These are phyloP conservation scores for Eumeta japonica DNA, from an alignment of 1,140 invertebrate species.

Conservation along the genomic window DNA sequence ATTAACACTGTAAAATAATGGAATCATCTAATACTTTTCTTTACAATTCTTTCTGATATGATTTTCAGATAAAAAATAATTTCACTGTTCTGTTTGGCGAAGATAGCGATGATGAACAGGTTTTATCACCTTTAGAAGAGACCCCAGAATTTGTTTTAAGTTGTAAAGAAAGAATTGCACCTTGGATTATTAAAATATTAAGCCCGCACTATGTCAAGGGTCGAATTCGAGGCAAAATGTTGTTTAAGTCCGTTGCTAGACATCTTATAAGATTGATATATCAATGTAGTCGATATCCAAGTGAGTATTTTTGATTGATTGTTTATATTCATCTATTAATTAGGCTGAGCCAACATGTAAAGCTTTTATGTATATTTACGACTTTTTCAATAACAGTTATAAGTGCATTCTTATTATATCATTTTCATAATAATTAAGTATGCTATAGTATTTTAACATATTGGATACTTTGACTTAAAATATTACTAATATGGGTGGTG, in stretches of 20 bases:
- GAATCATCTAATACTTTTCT: too few species aligned
- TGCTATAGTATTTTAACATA: too few species aligned
- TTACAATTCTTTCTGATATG: too few species aligned
- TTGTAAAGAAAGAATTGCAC: slow-evolving; percentile 49
- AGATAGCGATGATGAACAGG: slow-evolving; percentile 46
- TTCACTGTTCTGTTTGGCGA: slow-evolving; percentile 43
- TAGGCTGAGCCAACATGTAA: too few species aligned
- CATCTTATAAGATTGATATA: slow-evolving; percentile 48
- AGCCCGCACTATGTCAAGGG: slow-evolving; percentile 43
- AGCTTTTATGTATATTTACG: too few species aligned
- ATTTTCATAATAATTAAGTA: too few species aligned
- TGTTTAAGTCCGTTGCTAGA: slow-evolving; percentile 41
- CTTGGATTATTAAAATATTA: slow-evolving; percentile 41
- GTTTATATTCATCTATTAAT: background rate
- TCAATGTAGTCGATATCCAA: slow-evolving; percentile 48
- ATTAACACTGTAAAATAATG: too few species aligned
- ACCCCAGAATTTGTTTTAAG: slow-evolving; percentile 39
- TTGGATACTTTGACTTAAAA: too few species aligned
- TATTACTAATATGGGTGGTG: too few species aligned
- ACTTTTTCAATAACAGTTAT: too few species aligned
- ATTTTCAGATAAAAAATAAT: slow-evolving; percentile 42
- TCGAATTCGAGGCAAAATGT: slow-evolving; percentile 34
- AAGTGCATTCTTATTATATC: too few species aligned
- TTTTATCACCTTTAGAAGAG: slow-evolving; percentile 46
- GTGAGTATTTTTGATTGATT: slow-evolving; percentile 21